phyloP scores from a whole-genome alignment of 2,888 invertebrate species.

The Drosophila ustulata region DNA sequence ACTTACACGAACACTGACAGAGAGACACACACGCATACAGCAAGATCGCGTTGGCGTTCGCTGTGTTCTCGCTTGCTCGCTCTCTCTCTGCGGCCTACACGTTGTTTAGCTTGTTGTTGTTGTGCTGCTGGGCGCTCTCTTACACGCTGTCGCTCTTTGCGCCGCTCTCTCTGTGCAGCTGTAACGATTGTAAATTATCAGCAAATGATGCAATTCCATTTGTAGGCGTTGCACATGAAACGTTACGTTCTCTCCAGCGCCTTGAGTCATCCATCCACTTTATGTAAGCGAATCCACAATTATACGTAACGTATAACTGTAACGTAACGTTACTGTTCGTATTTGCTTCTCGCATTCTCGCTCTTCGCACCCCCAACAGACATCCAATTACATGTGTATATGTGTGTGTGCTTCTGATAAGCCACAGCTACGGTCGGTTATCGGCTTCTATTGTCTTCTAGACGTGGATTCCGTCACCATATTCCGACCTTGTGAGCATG shows the following conservation, averaged over 20 bases:
- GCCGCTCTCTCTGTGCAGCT: conserved; percentile 11
- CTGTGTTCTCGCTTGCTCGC: conserved; percentile 14
- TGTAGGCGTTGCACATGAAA: background rate
- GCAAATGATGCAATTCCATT: conserved; percentile 42
- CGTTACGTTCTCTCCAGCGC: background rate
- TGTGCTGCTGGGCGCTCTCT: conserved; percentile 13
- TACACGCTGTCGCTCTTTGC: background rate
- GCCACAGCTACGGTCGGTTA: conserved; percentile 18
- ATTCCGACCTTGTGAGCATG: conserved; percentile 56
- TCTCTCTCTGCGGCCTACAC: conserved; percentile 31
- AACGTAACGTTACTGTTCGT: background rate
- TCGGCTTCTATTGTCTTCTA: conserved; percentile 36
- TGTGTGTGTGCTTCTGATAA: conserved; percentile 26
- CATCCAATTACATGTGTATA: background rate
- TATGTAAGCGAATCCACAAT: background rate
- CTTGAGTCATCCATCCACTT: background rate
- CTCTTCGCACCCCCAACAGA: background rate
- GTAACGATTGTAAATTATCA: conserved; percentile 46
- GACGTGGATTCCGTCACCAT: conserved; percentile 9
- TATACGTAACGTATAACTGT: too few species aligned
- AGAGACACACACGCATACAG: background rate
- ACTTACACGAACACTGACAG: background rate
- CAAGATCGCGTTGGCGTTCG: conserved; percentile 47
- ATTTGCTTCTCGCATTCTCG: background rate
- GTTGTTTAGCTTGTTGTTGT: conserved; percentile 10